Percentiles rank a stretch among this genome's conserved stretches.
Evolutionary conservation across 92 coral and sea anemone species (phyloP).

Genomic region (Ricordea florida): DNA sequence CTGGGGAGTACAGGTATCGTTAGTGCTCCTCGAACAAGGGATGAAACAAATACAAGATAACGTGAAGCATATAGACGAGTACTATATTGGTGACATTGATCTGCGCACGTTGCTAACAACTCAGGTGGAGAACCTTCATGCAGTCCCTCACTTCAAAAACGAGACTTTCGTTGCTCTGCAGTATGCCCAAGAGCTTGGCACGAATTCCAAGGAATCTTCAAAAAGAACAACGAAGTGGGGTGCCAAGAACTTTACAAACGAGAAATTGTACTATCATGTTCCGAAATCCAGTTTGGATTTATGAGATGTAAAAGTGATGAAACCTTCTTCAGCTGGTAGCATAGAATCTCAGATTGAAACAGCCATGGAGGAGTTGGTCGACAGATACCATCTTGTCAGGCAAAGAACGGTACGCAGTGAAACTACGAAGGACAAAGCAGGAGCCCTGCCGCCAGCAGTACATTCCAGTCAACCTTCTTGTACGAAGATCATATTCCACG

Average conservation of each 20-base stretch:
- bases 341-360: slow-evolving; percentile 26
- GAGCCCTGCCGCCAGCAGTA: slow-evolving; percentile 49
- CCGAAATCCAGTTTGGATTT: slow-evolving; percentile 19
- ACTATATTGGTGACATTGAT: slow-evolving; percentile 31
- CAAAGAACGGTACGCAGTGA: slow-evolving; percentile 48
- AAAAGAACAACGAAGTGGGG: slow-evolving; percentile 68
- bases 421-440: slow-evolving; percentile 50
- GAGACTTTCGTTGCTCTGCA: slow-evolving; percentile 46
- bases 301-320: neutral
- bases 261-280: neutral
- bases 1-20: slow-evolving; percentile 15
- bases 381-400: slow-evolving; percentile 44
- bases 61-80: slow-evolving; percentile 3
- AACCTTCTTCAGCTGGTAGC: slow-evolving; percentile 12
- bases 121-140: slow-evolving; percentile 31
- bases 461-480: slow-evolving; percentile 40
- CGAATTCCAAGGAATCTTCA: slow-evolving; percentile 60
- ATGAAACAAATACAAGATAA: slow-evolving; percentile 18
- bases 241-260: slow-evolving; percentile 52
- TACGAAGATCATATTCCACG: slow-evolving; percentile 16
- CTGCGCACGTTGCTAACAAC: slow-evolving; percentile 26
- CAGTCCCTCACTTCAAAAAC: slow-evolving; percentile 35
- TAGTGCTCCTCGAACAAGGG: slow-evolving; percentile 40
- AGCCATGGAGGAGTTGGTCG: slow-evolving; percentile 41
- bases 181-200: slow-evolving; percentile 56